Evolutionary conservation across 1,140 invertebrate species (phyloP), one percentile per base, ranked within the genome.

Genomic region (Drosophila ficusphila): DNA sequence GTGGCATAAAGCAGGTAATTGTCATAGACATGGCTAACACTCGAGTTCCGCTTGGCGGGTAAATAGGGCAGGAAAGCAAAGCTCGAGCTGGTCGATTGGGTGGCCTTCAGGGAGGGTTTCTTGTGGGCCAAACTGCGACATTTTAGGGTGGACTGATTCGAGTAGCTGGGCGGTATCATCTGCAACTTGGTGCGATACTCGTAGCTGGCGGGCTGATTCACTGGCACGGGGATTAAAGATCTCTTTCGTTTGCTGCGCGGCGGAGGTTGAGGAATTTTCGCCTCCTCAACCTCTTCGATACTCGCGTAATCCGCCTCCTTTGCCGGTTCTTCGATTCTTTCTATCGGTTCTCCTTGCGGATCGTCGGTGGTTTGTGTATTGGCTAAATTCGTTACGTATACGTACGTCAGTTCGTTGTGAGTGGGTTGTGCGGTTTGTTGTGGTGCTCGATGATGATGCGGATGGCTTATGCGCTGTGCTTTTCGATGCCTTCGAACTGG

Each of bases 331-430:
- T 12, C 19, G 36, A 8, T 16, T 2, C 7, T 7, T 31, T 12
- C 46, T 4, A 6, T n/a, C 18, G 14, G 4, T 7, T 41, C 25
- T 14, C 19, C 57, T 9, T 19, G 16, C 6, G 56, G 16, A 27
- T 41, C 38, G 47, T 86, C 62, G 51, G 7, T 52, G 79, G 68
- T 76, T 82, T 82, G 61, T 76, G 47, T 82, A 69, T 78, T 61
- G 72, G 67, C 65, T 90, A 90, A 90, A 89, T 89, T 89, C 85
- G 78, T 90, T 89, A 90, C 89, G 89, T 74, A 90, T 90, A 90
- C 89, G 85, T 90, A 90, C 88, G 89, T 90, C 89, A 79, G 86
- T 75, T 89, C 79, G 76, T 76, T 76, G 85, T 85, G 76, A 51
- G 72, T 31, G 42, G 68, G 44, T 48, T 60, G 34, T 69, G 82